A percentile compares a stretch with the other conserved stretches of the same genome.
Evolutionary conservation across 2,888 invertebrate genomes (phyloP).

Genomic region (Eristalis arbustorum): DNA sequence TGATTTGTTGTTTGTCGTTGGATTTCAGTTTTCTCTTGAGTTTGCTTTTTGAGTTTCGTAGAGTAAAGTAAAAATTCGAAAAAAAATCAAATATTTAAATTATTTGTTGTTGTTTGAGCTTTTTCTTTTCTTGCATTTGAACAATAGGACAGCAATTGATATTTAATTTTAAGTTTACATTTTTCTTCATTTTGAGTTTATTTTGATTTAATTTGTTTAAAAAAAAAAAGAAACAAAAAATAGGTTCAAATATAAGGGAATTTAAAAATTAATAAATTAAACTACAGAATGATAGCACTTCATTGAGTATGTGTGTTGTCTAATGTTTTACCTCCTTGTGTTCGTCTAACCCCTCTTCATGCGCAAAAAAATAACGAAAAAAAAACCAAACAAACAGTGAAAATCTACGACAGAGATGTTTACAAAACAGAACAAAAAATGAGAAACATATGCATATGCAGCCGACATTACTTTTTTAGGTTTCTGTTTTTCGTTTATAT

Average conservation of each 20-base stretch:
- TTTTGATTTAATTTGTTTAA: constrained; percentile 19
- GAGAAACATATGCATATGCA: constrained; percentile 7
- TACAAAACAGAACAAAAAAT: constrained; percentile 47
- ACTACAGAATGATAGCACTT: constrained; percentile 80
- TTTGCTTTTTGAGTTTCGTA: constrained; percentile 9
- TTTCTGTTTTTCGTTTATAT: constrained; percentile 21
- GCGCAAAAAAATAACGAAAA: constrained; percentile 70
- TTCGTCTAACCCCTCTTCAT: constrained; percentile 87
- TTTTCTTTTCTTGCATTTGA: constrained; percentile 73
- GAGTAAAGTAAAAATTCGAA: constrained; percentile 1
- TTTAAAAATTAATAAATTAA: constrained; percentile 36
- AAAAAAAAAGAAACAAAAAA: constrained; percentile 74
- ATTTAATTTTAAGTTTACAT: constrained; percentile 49
- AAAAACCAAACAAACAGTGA: constrained; percentile 70
- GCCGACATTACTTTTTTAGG: constrained; percentile 45
- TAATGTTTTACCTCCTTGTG: constrained; percentile 93
- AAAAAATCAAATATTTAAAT: constrained; percentile 16
- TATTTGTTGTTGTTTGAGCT: constrained; percentile 72
- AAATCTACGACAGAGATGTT: constrained; percentile 52
- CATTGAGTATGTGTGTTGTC: constrained; percentile 90
- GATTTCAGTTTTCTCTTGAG: not conserved
- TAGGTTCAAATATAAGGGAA: constrained; percentile 76
- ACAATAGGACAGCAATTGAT: constrained; percentile 47
- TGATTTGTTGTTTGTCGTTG: not conserved
- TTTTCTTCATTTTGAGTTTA: constrained; percentile 19